Conservation (phyloP, 2,888 invertebrate genomes). For the Tiliacea citrago region DNA sequence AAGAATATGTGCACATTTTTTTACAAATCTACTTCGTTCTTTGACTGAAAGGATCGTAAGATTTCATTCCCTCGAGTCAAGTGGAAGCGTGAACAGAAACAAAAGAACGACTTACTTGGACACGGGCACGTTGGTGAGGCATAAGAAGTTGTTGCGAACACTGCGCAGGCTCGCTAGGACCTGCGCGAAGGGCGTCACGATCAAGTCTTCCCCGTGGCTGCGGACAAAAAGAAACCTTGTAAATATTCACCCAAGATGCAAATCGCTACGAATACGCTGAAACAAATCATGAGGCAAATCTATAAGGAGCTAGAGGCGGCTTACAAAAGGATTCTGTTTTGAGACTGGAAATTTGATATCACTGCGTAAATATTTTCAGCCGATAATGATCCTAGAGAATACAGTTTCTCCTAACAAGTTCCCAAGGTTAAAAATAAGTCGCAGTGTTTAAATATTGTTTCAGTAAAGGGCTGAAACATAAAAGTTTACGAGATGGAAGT, state of each 20-base stretch:
- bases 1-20: not conserved
- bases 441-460: slow-evolving; percentile 41
- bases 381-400: slow-evolving; percentile 17
- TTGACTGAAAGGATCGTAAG: slow-evolving; percentile 2
- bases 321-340: slow-evolving; percentile 51
- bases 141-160: slow-evolving; percentile 99
- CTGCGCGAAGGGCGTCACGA: slow-evolving; percentile 99
- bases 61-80: slow-evolving; percentile 39
- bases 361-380: slow-evolving; percentile 30
- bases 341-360: slow-evolving; percentile 48
- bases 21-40: slow-evolving; percentile 30
- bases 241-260: slow-evolving; percentile 44
- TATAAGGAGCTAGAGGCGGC: slow-evolving; percentile 51
- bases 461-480: slow-evolving; percentile 36
- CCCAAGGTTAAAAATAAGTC: slow-evolving; percentile 27
- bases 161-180: slow-evolving; percentile 99
- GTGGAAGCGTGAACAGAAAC: slow-evolving; percentile 59
- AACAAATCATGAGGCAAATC: slow-evolving; percentile 60
- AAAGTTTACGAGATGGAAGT: slow-evolving; percentile 44
- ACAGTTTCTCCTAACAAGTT: slow-evolving; percentile 14
- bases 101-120: slow-evolving; percentile 93
- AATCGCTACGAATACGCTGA: slow-evolving; percentile 29
- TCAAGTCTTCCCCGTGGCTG: slow-evolving; percentile 99
- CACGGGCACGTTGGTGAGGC: slow-evolving; percentile 98
- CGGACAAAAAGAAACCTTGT: slow-evolving; percentile 76